Conservation (phyloP, 2,888 invertebrate species). For the Panopea generosa region DNA sequence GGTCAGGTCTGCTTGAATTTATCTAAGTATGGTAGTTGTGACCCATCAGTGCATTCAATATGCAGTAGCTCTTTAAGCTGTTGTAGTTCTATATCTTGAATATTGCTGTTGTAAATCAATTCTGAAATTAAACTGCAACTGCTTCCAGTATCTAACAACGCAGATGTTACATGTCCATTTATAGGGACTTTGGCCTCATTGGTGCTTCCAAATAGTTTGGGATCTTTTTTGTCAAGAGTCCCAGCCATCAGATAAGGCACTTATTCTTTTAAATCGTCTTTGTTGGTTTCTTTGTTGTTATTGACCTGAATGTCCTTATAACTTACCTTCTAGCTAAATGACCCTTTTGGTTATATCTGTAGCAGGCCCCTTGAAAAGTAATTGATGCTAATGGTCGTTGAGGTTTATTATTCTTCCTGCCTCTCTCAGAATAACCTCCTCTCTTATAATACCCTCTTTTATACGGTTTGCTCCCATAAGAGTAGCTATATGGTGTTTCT, state of each 20-base stretch:
- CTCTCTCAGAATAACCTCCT: too few species aligned
- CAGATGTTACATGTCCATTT: background rate
- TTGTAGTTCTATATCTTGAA: background rate
- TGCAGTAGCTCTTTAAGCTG: background rate
- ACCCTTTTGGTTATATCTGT: background rate
- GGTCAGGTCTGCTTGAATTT: background rate
- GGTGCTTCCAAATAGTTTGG: constrained; percentile 5
- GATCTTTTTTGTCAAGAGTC: constrained; percentile 4
- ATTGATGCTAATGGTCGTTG: too few species aligned
- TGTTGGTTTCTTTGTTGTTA: background rate
- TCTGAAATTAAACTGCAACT: constrained; percentile 10
- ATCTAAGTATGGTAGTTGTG: constrained; percentile 8
- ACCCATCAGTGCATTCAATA: background rate
- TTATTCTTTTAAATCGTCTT: background rate
- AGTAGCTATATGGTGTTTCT: too few species aligned
- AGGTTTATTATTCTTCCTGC: too few species aligned
- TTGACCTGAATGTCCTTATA: background rate
- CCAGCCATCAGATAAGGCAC: too few species aligned
- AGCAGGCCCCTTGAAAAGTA: background rate
- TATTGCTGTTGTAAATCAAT: background rate
- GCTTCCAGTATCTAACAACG: constrained; percentile 5
- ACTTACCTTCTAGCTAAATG: background rate
- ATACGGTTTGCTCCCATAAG: too few species aligned
- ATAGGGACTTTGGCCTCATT: background rate
- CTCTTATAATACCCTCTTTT: too few species aligned